phyloP scores from a whole-genome alignment of 2,113 vertebrate genomes.

The Saguinus midas region DNA sequence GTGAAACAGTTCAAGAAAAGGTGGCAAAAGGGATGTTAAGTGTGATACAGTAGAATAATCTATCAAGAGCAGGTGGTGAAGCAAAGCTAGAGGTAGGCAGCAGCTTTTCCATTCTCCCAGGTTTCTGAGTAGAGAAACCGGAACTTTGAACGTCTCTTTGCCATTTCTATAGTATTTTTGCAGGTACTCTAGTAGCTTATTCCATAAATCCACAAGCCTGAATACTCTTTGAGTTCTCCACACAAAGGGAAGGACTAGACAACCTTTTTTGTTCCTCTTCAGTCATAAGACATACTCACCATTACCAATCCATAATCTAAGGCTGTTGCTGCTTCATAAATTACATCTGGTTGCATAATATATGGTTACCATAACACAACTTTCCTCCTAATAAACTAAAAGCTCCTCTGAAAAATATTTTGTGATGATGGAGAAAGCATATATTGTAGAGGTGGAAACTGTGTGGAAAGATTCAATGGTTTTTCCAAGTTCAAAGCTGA shows the following conservation, averaged over 20 bases:
- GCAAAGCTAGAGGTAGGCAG: background rate
- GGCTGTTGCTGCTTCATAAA: background rate
- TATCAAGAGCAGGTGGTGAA: background rate
- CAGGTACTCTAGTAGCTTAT: background rate
- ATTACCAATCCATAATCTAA: background rate
- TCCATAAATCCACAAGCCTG: background rate
- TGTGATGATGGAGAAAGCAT: background rate
- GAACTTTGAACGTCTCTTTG: background rate
- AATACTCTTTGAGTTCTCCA: background rate
- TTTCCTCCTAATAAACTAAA: conserved; percentile 26
- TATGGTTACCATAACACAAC: background rate
- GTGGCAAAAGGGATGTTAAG: background rate
- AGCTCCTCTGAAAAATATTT: background rate
- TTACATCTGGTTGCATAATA: background rate
- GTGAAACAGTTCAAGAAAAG: background rate
- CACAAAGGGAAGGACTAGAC: background rate
- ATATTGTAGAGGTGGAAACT: background rate
- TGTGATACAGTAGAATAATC: background rate
- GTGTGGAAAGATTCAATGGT: conserved; percentile 12
- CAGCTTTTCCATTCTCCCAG: background rate
- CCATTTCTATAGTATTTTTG: background rate
- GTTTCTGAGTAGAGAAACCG: background rate
- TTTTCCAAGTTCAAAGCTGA: conserved; percentile 52
- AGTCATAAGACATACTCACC: background rate
- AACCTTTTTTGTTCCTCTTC: background rate